Percentiles rank a stretch among this genome's conserved stretches.
Conservation (phyloP, 2,797 vertebrate species). For the Sebastolobus altivelis region DNA sequence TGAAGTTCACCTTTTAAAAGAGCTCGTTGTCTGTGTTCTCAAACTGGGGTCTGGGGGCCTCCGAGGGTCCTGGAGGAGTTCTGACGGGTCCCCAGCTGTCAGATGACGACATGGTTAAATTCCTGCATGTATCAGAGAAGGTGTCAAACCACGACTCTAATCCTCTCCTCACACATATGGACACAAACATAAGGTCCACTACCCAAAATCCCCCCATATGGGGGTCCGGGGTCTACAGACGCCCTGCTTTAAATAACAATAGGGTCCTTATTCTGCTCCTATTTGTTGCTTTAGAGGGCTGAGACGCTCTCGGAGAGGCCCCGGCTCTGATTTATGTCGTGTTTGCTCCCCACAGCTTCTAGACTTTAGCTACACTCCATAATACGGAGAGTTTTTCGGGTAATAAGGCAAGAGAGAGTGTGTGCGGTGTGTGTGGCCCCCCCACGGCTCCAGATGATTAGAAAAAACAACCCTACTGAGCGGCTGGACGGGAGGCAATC, state of each 20-base stretch:
- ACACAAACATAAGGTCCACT: constrained; percentile 29
- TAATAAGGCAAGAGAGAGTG: constrained; percentile 30
- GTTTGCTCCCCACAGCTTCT: constrained; percentile 47
- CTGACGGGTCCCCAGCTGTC: not conserved
- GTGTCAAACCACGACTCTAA: not conserved
- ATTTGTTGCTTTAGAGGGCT: constrained; percentile 49
- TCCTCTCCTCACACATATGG: not conserved
- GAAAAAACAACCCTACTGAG: constrained; percentile 63
- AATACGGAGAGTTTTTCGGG: constrained; percentile 15
- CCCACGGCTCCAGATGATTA: constrained; percentile 66
- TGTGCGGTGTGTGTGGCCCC: constrained; percentile 31
- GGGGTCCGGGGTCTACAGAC: constrained; percentile 19
- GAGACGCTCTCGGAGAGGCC: constrained; percentile 41
- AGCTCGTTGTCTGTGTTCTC: not conserved
- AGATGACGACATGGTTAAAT: constrained; percentile 27
- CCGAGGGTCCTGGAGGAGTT: not conserved
- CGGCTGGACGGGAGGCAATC: constrained; percentile 32
- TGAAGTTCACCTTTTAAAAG: not conserved
- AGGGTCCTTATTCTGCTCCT: constrained; percentile 26
- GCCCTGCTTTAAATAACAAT: constrained; percentile 68
- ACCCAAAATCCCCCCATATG: constrained; percentile 4
- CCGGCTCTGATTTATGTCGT: constrained; percentile 64
- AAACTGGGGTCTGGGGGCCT: not conserved
- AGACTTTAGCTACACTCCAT: constrained; percentile 44
- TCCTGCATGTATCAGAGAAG: constrained; percentile 15